Evolutionary conservation across 2,888 invertebrate genomes (phyloP), one percentile per base, ranked within the genome.

Genomic region (Ptychoptera contaminata): DNA sequence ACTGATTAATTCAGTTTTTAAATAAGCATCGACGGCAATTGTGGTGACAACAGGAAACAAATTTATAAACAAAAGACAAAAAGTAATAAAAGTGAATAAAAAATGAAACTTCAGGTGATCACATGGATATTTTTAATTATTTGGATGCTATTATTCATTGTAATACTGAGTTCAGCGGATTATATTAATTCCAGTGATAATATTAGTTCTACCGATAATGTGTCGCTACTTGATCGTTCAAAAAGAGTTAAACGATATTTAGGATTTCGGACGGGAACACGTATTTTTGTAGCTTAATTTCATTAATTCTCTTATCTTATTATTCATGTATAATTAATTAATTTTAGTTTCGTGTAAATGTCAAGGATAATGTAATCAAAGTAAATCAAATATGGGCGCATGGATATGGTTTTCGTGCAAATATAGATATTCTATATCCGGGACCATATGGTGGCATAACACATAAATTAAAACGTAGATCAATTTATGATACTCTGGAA

Each of bases 341-440:
- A 50, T 54, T 62, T 31, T 63, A 85, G 84, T 67, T 79, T 52
- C 74, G 84, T 44, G 59, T 81, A 2, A 83, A 82, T 58, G 76
- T 76, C 50, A 84, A 82, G 66, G 73, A 76, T 41, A 79, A 76
- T 55, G 67, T 78, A 53, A 59, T 83, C 1, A 71, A 71, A 1
- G 73, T 75, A 62, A 77, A 76, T 50, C 74, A 76, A 49, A 66
- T 84, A 44, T 78, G 80, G 56, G 75, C 78, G 0, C 78, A 80
- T 50, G 82, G 81, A 1, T 61, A 77, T 52, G 81, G 82, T 2
- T 79, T 80, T 59, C 76, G 82, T 46, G 67, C 79, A 48, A 80
- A 77, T 53, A 34, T 16, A 8, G 42, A 42, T 14, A 42, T 42
- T 35, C 12, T 23, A 12, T 85, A 77, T 70, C 57, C 68, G 51